These are phyloP conservation scores for Globia sparganii DNA, from an alignment of 2,888 invertebrate genomes.

Conservation along the genomic window DNA sequence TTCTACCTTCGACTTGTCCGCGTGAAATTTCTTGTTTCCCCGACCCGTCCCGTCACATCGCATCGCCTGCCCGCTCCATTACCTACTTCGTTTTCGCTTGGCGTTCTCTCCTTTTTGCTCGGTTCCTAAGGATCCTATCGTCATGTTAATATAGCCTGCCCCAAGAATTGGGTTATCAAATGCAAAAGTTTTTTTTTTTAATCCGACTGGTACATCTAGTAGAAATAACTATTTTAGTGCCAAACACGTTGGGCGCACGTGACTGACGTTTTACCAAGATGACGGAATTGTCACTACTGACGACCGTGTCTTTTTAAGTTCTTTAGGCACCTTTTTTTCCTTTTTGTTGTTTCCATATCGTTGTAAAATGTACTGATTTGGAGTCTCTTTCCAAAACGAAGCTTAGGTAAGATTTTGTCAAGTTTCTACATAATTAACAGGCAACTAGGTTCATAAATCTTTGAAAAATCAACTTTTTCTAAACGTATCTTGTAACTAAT, in stretches of 20 bases:
- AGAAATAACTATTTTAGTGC: conserved; percentile 28
- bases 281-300: neutral
- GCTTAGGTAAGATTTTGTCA: neutral
- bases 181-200: neutral
- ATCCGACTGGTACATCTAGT: neutral
- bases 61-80: neutral
- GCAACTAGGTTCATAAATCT: neutral
- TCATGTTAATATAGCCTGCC: neutral
- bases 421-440: neutral
- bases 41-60: neutral
- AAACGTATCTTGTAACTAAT: neutral
- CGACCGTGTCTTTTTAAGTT: neutral
- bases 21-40: too few species aligned
- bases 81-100: neutral
- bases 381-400: neutral
- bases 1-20: neutral
- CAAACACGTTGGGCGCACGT: neutral
- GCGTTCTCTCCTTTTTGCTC: neutral
- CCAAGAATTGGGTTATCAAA: neutral
- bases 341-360: neutral
- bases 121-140: neutral
- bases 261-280: neutral
- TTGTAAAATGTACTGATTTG: neutral
- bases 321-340: neutral
- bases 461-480: neutral